phyloP scores from a whole-genome alignment of 1,140 invertebrate species.

The Calliphora vicina region DNA sequence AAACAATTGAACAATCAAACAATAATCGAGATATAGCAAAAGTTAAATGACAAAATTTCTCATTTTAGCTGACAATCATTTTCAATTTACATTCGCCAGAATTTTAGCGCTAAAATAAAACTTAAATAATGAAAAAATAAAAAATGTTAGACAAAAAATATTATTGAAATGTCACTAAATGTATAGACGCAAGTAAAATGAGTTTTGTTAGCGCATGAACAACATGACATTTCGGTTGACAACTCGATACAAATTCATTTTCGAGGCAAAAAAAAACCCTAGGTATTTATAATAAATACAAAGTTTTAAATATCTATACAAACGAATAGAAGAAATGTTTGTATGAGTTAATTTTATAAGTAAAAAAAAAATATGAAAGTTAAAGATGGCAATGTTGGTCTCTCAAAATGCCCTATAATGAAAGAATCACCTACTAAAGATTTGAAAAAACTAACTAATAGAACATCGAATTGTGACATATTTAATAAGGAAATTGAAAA shows the following conservation, averaged over 20 bases:
- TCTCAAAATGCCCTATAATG: too few species aligned
- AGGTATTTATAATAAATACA: too few species aligned
- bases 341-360: too few species aligned
- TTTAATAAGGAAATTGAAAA: too few species aligned
- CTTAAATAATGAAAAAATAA: neutral
- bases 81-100: neutral
- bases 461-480: too few species aligned
- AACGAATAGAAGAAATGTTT: too few species aligned
- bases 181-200: slow-evolving; percentile 33
- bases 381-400: too few species aligned
- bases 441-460: too few species aligned
- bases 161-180: slow-evolving; percentile 4
- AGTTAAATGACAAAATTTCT: neutral
- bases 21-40: neutral
- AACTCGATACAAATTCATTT: neutral
- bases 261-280: neutral
- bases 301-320: too few species aligned
- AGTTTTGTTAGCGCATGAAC: slow-evolving; percentile 28
- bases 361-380: too few species aligned
- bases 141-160: neutral
- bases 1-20: neutral
- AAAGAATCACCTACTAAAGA: too few species aligned
- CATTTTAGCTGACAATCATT: neutral
- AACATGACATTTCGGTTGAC: slow-evolving; percentile 39
- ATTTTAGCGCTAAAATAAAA: neutral